Percentiles rank a stretch among this genome's conserved stretches.
phyloP scores from a whole-genome alignment of 2,888 invertebrate genomes.

The Hyposoter didymator region DNA sequence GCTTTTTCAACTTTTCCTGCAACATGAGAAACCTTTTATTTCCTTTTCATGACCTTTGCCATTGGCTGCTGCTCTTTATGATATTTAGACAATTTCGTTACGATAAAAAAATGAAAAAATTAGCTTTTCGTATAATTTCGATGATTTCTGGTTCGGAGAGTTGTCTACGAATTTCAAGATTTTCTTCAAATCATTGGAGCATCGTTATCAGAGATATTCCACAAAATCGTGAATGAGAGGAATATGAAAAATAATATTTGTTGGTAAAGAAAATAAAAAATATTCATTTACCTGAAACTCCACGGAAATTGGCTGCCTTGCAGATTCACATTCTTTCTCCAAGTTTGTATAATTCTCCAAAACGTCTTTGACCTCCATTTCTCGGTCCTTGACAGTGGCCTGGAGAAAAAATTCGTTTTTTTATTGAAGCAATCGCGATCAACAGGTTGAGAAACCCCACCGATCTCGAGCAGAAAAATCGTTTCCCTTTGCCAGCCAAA shows the following conservation, averaged over 20 bases:
- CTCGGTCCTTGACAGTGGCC: slow-evolving; percentile 85
- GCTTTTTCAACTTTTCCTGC: slow-evolving; percentile 85
- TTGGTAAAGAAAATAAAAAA: background rate
- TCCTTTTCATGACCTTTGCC: background rate
- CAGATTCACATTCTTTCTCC: slow-evolving; percentile 86
- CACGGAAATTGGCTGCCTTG: slow-evolving; percentile 84
- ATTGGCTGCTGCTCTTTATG: background rate
- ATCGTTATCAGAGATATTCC: background rate
- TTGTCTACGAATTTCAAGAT: background rate
- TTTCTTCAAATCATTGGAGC: background rate
- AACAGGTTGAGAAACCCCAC: no score
- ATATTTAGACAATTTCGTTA: background rate
- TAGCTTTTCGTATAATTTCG: background rate
- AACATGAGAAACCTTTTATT: background rate
- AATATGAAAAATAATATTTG: background rate
- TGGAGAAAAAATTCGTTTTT: slow-evolving; percentile 69
- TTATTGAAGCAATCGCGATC: no score
- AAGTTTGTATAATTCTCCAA: slow-evolving; percentile 88
- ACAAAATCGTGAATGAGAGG: background rate
- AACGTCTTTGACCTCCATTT: slow-evolving; percentile 87
- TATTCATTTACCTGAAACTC: slow-evolving; percentile 83
- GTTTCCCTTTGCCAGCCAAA: no score
- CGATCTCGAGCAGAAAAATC: no score
- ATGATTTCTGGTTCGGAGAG: no score
- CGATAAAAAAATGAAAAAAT: background rate